phyloP scores from a whole-genome alignment of 1,140 invertebrate species.

The Drosophila suzukii region DNA sequence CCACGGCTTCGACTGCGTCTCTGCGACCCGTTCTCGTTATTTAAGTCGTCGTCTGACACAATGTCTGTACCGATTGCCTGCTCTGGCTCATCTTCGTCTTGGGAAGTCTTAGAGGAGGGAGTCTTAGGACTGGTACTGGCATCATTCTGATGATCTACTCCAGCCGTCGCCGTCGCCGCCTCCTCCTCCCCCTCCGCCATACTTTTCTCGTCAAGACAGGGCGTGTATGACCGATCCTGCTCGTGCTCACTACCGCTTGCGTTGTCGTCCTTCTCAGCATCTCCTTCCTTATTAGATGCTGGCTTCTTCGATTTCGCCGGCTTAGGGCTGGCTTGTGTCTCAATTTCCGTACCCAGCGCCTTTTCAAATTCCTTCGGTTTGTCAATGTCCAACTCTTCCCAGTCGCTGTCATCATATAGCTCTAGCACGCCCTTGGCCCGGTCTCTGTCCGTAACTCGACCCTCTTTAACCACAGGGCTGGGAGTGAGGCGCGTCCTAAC shows the following conservation, averaged over 20 bases:
- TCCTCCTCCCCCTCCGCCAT: conserved; percentile 64
- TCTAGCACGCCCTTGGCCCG: conserved; percentile 75
- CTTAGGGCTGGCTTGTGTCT: conserved; percentile 2
- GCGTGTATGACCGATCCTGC: conserved; percentile 87
- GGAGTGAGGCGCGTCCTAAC: conserved; percentile 54
- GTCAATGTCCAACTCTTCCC: conserved; percentile 82
- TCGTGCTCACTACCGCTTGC: conserved; percentile 43
- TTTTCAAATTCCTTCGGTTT: conserved; percentile 77
- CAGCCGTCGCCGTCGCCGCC: background rate
- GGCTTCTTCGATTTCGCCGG: conserved; percentile 3
- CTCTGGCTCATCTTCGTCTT: conserved; percentile 50
- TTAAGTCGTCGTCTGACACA: conserved; percentile 89
- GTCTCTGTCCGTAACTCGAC: conserved; percentile 42
- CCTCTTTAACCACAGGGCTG: conserved; percentile 55
- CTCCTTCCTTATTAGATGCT: conserved; percentile 2
- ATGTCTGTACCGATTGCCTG: conserved; percentile 89
- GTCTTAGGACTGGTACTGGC: conserved; percentile 13
- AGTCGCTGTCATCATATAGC: conserved; percentile 84
- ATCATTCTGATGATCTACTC: background rate
- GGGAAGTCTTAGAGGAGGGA: conserved; percentile 11
- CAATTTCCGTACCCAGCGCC: conserved; percentile 35
- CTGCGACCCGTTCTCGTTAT: conserved; percentile 60
- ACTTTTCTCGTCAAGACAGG: conserved; percentile 87
- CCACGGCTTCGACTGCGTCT: conserved; percentile 56
- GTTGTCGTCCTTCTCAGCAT: background rate